Evolutionary conservation across 2,113 vertebrate genomes (phyloP).

Genomic region (Rhea pennata): DNA sequence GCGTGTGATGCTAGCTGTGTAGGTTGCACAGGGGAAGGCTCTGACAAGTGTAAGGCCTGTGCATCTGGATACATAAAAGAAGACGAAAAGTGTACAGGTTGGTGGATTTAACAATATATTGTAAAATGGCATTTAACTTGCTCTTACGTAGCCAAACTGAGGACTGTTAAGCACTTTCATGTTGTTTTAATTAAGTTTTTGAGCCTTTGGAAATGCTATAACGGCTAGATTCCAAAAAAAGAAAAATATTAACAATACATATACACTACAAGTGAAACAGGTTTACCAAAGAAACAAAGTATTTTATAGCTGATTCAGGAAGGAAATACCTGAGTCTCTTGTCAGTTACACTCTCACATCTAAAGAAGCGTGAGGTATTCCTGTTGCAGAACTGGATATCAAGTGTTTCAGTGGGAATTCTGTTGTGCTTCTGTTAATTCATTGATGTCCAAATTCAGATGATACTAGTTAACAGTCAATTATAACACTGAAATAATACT

Average conservation of each 20-base stretch:
- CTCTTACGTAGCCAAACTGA: background rate
- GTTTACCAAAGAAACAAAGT: background rate
- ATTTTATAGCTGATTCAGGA: background rate
- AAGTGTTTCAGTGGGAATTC: background rate
- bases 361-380: no score
- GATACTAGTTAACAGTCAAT: background rate
- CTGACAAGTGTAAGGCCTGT: constrained; percentile 82
- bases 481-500: background rate
- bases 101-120: background rate
- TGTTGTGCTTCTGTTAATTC: background rate
- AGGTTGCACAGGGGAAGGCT: constrained; percentile 86
- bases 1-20: constrained; percentile 87
- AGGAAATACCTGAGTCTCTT: background rate
- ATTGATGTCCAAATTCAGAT: background rate
- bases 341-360: background rate
- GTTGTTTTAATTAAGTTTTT: background rate
- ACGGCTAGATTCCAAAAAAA: background rate
- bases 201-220: background rate
- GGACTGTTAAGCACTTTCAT: rapidly evolving
- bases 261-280: background rate
- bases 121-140: background rate
- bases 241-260: background rate
- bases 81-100: constrained; percentile 86
- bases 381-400: background rate
- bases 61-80: constrained; percentile 79